These are phyloP conservation scores for Apodemus speciosus DNA, from an alignment of 2,113 vertebrate species.

Conservation along the genomic window DNA sequence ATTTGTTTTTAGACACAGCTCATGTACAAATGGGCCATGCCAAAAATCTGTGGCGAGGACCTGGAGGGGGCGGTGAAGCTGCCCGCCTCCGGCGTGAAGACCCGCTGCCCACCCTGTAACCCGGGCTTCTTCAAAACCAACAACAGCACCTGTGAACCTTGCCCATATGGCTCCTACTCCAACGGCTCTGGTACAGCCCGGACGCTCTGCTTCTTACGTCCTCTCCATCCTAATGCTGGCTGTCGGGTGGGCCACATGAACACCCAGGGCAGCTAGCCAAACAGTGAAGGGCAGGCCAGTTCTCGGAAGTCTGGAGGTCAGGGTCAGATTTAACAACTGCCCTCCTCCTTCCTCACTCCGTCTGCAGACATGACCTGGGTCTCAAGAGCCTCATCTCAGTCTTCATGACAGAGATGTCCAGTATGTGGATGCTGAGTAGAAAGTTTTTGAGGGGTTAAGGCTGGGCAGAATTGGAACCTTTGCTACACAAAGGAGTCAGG, in stretches of 20 bases:
- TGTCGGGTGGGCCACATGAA: fast-evolving
- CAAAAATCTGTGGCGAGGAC: constrained; percentile 93
- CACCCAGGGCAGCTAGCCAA: neutral
- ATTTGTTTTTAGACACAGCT: constrained; percentile 90
- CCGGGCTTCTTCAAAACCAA: constrained; percentile 92
- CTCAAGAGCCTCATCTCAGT: neutral
- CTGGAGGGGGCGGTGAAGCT: constrained; percentile 85
- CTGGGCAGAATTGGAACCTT: neutral
- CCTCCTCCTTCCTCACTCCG: neutral
- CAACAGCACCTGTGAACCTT: constrained; percentile 90
- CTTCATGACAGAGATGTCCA: neutral
- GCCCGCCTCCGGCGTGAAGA: constrained; percentile 89
- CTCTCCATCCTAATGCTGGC: fast-evolving
- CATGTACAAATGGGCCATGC: constrained; percentile 97
- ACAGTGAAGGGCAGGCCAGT: neutral
- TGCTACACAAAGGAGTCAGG: neutral
- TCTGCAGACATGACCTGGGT: neutral
- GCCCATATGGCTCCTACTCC: constrained; percentile 89
- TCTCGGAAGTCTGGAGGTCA: neutral
- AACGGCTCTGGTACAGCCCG: constrained; percentile 91
- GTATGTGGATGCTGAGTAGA: neutral
- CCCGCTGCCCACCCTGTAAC: constrained; percentile 94
- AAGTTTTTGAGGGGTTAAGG: neutral
- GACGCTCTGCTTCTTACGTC: fast-evolving
- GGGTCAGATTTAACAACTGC: neutral